Evolutionary conservation across 2,888 invertebrate species (phyloP), one percentile per base, ranked within the genome.

Genomic region (Caenorhabditis uteleia): DNA sequence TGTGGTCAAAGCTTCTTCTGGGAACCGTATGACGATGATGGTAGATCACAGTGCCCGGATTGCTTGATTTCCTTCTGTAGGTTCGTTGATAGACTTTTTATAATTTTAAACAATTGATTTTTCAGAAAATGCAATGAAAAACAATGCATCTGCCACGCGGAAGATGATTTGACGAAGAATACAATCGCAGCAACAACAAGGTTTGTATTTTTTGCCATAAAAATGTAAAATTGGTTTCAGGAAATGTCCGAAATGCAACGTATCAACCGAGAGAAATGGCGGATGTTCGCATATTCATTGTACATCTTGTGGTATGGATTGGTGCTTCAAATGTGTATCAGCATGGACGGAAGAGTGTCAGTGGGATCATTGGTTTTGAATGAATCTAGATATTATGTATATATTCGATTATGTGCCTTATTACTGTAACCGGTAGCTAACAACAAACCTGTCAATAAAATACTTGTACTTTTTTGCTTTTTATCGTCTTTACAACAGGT

Each of bases 221-320:
- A 27, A 25, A 16, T 39, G 27, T 47, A n/a, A 5, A 10, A 16
- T 7, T 25, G 27, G 10, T 27, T 54, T 38, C 45, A 74, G 73
- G 51, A 34, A 53, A 26, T 81, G 81, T 29, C 81, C 81, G 3
- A 47, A 59, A 16, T 81, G 81, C 48, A 16, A 48, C 2, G 70
- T 62, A 12, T 49, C 72, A 5, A 81, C 80, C 3, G 78, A 80
- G 47, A 42, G 69, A 10, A 69, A 70, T 44, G 78, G 79, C n/a
- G 81, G 81, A 3, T 81, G 81, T 36, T 48, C 74, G n/a, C 81
- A 81, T 47, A 79, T 81, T 50, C 64, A 56, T 29, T 81, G 80
- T 33, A 62, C 70, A 3, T 62, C 70, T 10, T 81, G 81, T 33
- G 67, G 70, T 0, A 45, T 47, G 21, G 69, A 78, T 29, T 80